These are phyloP conservation scores for Drosophila maculinotata DNA, from an alignment of 2,888 invertebrate genomes.

Conservation along the genomic window DNA sequence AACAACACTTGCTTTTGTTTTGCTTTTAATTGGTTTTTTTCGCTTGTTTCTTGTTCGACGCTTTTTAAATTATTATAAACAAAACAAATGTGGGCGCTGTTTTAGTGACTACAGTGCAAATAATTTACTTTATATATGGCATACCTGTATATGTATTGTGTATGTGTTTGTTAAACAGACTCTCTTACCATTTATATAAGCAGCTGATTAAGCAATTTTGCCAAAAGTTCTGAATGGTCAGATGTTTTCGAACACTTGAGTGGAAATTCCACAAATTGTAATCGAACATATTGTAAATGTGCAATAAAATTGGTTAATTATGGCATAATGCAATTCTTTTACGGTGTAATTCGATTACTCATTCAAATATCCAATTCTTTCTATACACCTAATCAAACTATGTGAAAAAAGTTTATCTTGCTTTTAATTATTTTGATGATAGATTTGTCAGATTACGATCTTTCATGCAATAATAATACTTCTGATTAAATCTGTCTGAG, in stretches of 20 bases:
- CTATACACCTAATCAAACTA: too few relatives aligned
- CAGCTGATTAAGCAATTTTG: slow-evolving; percentile 49
- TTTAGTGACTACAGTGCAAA: slow-evolving; percentile 73
- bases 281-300: slow-evolving; percentile 2
- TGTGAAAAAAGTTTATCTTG: too few relatives aligned
- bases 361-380: too few relatives aligned
- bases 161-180: slow-evolving; percentile 7
- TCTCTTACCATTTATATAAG: slow-evolving; percentile 33
- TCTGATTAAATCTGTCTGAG: too few relatives aligned
- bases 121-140: slow-evolving; percentile 46
- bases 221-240: slow-evolving; percentile 26
- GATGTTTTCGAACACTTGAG: slow-evolving; percentile 26
- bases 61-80: slow-evolving; percentile 75
- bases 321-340: too few relatives aligned
- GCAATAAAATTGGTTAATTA: not conserved
- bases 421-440: too few relatives aligned
- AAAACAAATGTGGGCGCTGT: slow-evolving; percentile 58
- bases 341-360: too few relatives aligned
- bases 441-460: too few relatives aligned
- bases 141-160: not conserved
- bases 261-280: slow-evolving; percentile 9
- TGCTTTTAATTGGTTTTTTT: slow-evolving; percentile 29
- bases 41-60: slow-evolving; percentile 45
- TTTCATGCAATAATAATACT: too few relatives aligned
- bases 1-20: slow-evolving; percentile 45